Base-by-base conservation (phyloP, 2,888 invertebrate genomes). In the Oxycera nigricornis region DNA sequence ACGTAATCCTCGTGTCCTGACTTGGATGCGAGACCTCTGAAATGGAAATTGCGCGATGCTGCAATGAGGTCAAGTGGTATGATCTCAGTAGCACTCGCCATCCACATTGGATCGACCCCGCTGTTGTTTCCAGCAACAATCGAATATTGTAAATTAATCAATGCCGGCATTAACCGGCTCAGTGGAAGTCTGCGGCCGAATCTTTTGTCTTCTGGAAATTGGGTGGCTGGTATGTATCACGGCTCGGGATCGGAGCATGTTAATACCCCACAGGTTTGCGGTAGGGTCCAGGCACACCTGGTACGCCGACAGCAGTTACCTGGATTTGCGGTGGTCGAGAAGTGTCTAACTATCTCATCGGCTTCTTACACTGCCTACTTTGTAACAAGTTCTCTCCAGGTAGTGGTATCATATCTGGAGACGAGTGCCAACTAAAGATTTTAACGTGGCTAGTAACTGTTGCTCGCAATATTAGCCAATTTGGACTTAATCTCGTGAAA, bases 1-100 rank as follows among this genome's bases (percentile, higher is more conserved):
- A 67, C 67, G 67, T 67, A 67, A 67, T 67, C 46, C 46, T 67
- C 41, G 22, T 14, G 14, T 41, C 46, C 39, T 26, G n/a, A 2
- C 14, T 46, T 24, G 7, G 11, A 6, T 22, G 24, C 46, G 11
- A 46, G 46, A 46, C 46, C 46, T n/a, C 41, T 67, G 41, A 67
- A 67, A 59, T 30, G 28, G 46, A 67, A 67, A 41, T 41, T 67
- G 46, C 46, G 46, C 67, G 41, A 67, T 24, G 67, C 67, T 67
- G 46, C 67, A 67, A 67, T 46, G 67, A 39, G 67, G 67, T 67
- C 67, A 41, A 41, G 41, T 26, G 14, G 41, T 67, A 46, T 41
- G 67, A 67, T 67, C 67, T 67, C 46, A 46, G 67, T 67, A 46
- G 46, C 41, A 26, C 39, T 59, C 28, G 22, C 9, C n/a, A 17